Evolutionary conservation across 2,797 vertebrate genomes (phyloP).

Genomic region (Notolepis coatsorum): DNA sequence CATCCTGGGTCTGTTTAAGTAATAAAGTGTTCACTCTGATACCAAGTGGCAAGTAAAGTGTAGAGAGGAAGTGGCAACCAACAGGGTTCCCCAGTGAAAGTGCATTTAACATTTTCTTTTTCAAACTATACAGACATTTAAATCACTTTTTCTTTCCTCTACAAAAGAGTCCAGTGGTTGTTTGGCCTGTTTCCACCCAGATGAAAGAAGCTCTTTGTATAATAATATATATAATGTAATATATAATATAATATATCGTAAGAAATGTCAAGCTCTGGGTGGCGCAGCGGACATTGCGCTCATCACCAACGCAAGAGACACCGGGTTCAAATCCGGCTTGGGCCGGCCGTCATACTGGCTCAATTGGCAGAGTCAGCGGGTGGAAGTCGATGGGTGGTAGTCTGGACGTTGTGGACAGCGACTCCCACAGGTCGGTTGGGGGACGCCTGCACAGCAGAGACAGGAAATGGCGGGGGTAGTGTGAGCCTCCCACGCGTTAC

Average conservation of each 20-base stretch:
- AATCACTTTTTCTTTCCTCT: not conserved
- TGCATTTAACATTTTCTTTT: not conserved
- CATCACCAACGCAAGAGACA: not conserved
- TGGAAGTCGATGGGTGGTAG: too few species aligned
- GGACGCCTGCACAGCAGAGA: too few species aligned
- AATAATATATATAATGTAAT: not conserved
- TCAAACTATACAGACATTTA: not conserved
- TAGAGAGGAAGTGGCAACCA: constrained; percentile 3
- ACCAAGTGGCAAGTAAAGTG: constrained; percentile 4
- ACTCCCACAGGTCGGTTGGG: too few species aligned
- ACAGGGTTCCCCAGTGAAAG: not conserved
- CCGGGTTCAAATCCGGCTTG: not conserved
- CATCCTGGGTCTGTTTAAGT: constrained; percentile 28
- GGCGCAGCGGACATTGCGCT: too few species aligned
- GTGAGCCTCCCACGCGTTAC: too few species aligned
- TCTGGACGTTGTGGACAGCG: too few species aligned
- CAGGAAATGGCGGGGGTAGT: too few species aligned
- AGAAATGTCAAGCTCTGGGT: too few species aligned
- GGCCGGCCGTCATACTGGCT: too few species aligned
- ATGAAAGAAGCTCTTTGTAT: not conserved
- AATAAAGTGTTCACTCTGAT: constrained; percentile 32
- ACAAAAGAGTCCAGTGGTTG: not conserved
- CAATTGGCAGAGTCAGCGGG: too few species aligned
- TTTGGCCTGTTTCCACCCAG: not conserved
- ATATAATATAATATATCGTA: too few species aligned